phyloP scores from a whole-genome alignment of 2,113 vertebrate genomes.

The Grallaria varia region DNA sequence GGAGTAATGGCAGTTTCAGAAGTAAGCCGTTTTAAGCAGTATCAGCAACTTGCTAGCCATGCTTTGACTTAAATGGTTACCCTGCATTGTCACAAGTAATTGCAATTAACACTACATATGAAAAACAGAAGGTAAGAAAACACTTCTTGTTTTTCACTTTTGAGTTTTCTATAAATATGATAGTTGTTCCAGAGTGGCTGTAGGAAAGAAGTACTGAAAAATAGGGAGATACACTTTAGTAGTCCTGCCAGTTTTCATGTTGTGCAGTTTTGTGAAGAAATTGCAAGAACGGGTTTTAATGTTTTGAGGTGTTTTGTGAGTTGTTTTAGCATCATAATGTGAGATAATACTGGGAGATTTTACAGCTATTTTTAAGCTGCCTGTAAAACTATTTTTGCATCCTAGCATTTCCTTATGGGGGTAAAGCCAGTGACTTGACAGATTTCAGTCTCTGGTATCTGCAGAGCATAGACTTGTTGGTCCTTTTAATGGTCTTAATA shows the following conservation, averaged over 20 bases:
- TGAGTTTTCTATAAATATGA: neutral
- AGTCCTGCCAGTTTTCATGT: neutral
- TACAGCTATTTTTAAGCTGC: neutral
- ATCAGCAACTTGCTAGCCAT: neutral
- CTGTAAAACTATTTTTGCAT: neutral
- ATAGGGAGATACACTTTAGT: neutral
- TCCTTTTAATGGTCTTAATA: neutral
- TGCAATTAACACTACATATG: neutral
- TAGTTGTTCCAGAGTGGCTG: neutral
- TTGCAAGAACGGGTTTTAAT: neutral
- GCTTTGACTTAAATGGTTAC: neutral
- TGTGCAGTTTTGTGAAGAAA: neutral
- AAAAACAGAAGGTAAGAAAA: neutral
- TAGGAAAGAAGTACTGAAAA: neutral
- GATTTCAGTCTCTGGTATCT: neutral
- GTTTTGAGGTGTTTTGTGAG: neutral
- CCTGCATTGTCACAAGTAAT: neutral
- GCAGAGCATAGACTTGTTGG: neutral
- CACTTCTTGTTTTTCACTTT: neutral
- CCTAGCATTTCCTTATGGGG: neutral
- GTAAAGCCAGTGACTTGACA: neutral
- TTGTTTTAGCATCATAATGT: neutral
- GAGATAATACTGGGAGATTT: neutral
- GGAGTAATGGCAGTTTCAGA: neutral
- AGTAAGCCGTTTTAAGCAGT: neutral